Conservation (phyloP, 2,113 vertebrate species). For the Orientallactaga bullata region DNA sequence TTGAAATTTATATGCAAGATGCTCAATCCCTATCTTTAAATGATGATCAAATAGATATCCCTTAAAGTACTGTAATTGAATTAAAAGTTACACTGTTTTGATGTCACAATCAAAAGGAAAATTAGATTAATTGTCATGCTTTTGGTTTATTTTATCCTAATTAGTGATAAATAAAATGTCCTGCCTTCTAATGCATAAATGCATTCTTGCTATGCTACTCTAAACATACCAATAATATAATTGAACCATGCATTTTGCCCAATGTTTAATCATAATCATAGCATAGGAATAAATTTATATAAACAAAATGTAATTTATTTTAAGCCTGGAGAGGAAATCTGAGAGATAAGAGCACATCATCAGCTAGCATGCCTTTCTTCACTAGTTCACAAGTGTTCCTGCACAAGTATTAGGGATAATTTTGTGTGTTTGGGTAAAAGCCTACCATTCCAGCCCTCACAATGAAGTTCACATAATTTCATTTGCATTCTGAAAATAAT, state of each 20-base stretch:
- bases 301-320: background rate
- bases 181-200: conserved; percentile 39
- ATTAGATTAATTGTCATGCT: background rate
- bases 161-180: background rate
- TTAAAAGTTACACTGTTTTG: conserved; percentile 30
- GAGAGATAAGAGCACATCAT: background rate
- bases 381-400: background rate
- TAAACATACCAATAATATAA: conserved; percentile 2
- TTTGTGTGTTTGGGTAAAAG: background rate
- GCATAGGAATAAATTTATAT: background rate
- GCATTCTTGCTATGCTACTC: background rate
- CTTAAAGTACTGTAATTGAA: background rate
- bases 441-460: conserved; percentile 16
- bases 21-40: background rate
- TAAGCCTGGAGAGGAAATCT: background rate
- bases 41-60: background rate
- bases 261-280: background rate
- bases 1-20: conserved; percentile 24
- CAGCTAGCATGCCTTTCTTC: background rate
- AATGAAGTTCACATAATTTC: background rate
- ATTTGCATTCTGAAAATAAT: conserved; percentile 6
- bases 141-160: conserved; percentile 42
- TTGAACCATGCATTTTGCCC: background rate
- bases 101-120: conserved; percentile 15
- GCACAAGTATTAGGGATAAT: background rate